Percentiles rank a stretch among this genome's conserved stretches.
These are phyloP conservation scores for Nautilus pompilius DNA, from an alignment of 1,140 invertebrate genomes.

Conservation along the genomic window DNA sequence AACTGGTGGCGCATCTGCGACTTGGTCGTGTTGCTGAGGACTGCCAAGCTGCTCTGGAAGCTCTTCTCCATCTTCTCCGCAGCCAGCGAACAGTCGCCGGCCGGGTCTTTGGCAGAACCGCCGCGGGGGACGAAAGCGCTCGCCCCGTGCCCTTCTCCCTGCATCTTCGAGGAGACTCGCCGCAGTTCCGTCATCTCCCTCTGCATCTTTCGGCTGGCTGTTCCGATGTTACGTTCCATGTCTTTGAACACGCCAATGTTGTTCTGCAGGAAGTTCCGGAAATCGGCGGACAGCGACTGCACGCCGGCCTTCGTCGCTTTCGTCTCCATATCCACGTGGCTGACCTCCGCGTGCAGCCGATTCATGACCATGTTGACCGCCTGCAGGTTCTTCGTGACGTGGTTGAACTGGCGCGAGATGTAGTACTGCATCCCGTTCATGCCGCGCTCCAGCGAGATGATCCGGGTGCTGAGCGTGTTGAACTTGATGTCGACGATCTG, in stretches of 20 bases:
- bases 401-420: constrained; percentile 25
- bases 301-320: not conserved
- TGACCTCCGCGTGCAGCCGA: not conserved
- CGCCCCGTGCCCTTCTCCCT: no score
- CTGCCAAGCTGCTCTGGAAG: no score
- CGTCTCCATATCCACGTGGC: not conserved
- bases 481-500: constrained; percentile 31
- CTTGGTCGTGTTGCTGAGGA: no score
- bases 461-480: constrained; percentile 28
- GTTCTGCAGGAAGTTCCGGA: not conserved
- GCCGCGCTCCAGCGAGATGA: constrained; percentile 20
- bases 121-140: no score
- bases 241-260: not conserved
- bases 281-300: not conserved
- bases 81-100: no score
- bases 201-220: not conserved
- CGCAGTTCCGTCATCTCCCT: no score
- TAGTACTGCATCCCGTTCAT: constrained; percentile 31
- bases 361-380: constrained; percentile 5
- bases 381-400: constrained; percentile 14
- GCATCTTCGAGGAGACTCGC: no score
- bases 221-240: not conserved
- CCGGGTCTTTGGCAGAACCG: no score
- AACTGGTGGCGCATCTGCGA: no score
- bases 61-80: no score